phyloP scores from a whole-genome alignment of 2,888 invertebrate species.

The Cheilosia urbana region DNA sequence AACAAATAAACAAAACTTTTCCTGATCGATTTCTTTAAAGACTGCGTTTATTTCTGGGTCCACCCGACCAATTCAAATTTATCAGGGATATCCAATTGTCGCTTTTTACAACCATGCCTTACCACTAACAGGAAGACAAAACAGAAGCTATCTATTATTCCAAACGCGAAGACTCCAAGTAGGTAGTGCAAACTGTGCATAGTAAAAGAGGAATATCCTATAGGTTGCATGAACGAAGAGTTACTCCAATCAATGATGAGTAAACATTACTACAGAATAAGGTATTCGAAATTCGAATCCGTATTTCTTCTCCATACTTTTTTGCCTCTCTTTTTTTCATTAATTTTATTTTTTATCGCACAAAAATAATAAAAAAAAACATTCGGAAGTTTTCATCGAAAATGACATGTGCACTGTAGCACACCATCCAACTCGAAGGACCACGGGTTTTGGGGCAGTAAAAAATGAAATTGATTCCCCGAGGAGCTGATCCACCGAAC shows the following conservation, averaged over 20 bases:
- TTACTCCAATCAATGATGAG: constrained; percentile 51
- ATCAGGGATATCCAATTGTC: constrained; percentile 23
- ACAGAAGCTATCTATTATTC: constrained; percentile 29
- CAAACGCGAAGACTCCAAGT: no score
- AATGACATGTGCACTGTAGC: constrained; percentile 37
- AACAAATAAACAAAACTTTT: constrained; percentile 16
- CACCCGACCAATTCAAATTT: constrained; percentile 48
- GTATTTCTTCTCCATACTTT: background rate
- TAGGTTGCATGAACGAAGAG: constrained; percentile 33
- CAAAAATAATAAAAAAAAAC: background rate
- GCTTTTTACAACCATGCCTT: background rate
- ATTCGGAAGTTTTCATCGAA: constrained; percentile 29
- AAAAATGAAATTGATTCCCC: constrained; percentile 59
- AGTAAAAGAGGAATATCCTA: constrained; percentile 3
- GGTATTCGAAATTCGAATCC: background rate
- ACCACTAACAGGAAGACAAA: constrained; percentile 21
- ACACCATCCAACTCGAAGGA: constrained; percentile 15
- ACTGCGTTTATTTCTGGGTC: background rate
- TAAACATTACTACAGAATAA: constrained; percentile 18
- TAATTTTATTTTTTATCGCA: constrained; percentile 41
- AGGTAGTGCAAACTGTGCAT: background rate
- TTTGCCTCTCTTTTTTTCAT: constrained; percentile 25
- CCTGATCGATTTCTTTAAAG: constrained; percentile 23
- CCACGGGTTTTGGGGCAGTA: constrained; percentile 3
- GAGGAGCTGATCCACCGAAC: background rate